Percentiles rank a stretch among this genome's conserved stretches.
Evolutionary conservation across 1,140 invertebrate genomes (phyloP).

Genomic region (Aphidius ervi): DNA sequence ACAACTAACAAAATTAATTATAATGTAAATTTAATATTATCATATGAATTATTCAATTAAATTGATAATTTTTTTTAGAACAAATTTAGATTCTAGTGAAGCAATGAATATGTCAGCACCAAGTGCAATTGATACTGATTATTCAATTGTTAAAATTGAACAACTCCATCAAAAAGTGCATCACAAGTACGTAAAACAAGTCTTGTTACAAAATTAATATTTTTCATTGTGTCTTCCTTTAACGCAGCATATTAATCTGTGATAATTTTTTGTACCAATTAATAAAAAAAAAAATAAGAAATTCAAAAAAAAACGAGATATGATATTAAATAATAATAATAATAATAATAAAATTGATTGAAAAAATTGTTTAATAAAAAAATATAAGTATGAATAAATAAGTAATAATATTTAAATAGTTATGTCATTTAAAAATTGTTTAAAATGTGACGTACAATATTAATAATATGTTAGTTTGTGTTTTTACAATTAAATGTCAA

Average conservation of each 20-base stretch:
- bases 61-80: constrained; percentile 35
- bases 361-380: background rate
- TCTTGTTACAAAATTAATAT: constrained; percentile 25
- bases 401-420: no score
- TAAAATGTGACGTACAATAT: no score
- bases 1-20: background rate
- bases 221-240: constrained; percentile 44
- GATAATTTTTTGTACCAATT: constrained; percentile 27
- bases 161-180: no score
- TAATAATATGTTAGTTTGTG: no score
- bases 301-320: no score
- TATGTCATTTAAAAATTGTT: no score
- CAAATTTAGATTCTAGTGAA: constrained; percentile 64
- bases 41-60: background rate
- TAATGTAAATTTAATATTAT: background rate
- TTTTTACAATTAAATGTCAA: no score
- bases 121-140: constrained; percentile 79
- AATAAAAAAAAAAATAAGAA: no score
- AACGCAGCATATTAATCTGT: constrained; percentile 40
- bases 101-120: constrained; percentile 78
- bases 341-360: background rate
- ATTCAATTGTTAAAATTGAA: constrained; percentile 66
- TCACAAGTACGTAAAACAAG: no score
- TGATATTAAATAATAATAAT: background rate
- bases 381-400: background rate